Percentiles rank a stretch among this genome's conserved stretches.
Conservation (phyloP, 1,140 invertebrate genomes). For the Alviniconcha marisindica region DNA sequence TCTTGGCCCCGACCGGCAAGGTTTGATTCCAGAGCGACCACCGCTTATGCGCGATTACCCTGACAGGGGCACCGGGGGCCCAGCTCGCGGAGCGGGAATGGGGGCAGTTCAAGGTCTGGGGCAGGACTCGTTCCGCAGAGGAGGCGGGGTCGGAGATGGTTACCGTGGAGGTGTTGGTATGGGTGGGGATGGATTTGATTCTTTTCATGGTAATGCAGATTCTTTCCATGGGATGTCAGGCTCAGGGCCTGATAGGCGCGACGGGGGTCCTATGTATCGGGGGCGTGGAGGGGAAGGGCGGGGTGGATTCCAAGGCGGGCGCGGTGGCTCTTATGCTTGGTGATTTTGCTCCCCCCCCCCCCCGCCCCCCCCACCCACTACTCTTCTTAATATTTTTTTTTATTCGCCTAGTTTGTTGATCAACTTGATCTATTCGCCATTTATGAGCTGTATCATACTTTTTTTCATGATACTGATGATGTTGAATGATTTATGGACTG, state of each 20-base stretch:
- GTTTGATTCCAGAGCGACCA: background rate
- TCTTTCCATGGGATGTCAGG: background rate
- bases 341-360: background rate
- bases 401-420: background rate
- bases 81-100: background rate
- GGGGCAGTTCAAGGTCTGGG: background rate
- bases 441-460: no score
- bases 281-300: conserved; percentile 8
- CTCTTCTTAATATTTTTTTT: background rate
- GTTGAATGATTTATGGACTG: no score
- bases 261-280: background rate
- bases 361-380: background rate
- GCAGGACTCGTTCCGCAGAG: background rate
- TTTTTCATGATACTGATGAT: no score
- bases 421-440: background rate
- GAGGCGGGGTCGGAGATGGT: background rate
- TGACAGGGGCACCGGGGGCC: background rate
- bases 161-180: background rate
- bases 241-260: background rate
- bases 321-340: background rate
- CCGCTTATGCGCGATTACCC: background rate
- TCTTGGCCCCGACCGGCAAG: background rate
- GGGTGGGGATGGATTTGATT: conserved; percentile 14
- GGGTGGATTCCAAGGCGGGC: background rate
- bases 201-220: background rate